Conservation (phyloP, 2,797 vertebrate genomes). For the Sebastes hubbsi region DNA sequence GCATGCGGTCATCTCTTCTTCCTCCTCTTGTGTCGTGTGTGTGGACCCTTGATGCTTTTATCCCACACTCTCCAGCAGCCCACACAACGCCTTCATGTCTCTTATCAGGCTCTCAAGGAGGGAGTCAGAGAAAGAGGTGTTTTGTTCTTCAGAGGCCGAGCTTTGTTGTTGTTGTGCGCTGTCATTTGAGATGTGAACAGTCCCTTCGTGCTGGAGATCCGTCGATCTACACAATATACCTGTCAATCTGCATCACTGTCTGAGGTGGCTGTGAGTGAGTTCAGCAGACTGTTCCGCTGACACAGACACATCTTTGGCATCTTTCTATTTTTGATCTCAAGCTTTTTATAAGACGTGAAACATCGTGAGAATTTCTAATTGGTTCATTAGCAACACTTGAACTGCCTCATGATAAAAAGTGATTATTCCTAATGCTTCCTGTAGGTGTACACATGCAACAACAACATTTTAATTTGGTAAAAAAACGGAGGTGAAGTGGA, state of each 20-base stretch:
- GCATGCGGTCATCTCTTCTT: slow-evolving; percentile 6
- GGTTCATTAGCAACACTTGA: background rate
- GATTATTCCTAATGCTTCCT: too few relatives aligned
- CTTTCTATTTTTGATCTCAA: background rate
- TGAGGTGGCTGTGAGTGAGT: slow-evolving; percentile 8
- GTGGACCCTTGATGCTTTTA: slow-evolving; percentile 49
- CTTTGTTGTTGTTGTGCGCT: slow-evolving; percentile 37
- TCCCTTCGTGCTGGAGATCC: background rate
- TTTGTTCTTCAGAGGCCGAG: slow-evolving; percentile 39
- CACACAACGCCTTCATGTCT: slow-evolving; percentile 53
- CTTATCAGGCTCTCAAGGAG: slow-evolving; percentile 45
- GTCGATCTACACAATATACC: slow-evolving; percentile 10
- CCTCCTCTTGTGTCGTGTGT: slow-evolving; percentile 1
- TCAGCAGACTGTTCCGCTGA: background rate
- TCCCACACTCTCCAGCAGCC: slow-evolving; percentile 55
- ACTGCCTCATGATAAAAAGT: background rate
- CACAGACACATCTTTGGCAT: slow-evolving; percentile 1
- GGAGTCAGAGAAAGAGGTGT: slow-evolving; percentile 27
- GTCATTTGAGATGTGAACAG: slow-evolving; percentile 15
- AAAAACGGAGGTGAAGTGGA: background rate
- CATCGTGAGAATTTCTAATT: background rate
- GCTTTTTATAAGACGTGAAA: background rate
- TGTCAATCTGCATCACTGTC: slow-evolving; percentile 20
- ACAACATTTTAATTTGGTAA: background rate
- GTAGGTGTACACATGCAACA: background rate